Base-by-base conservation (phyloP, 2,888 invertebrate species). In the Chirona hameri region DNA sequence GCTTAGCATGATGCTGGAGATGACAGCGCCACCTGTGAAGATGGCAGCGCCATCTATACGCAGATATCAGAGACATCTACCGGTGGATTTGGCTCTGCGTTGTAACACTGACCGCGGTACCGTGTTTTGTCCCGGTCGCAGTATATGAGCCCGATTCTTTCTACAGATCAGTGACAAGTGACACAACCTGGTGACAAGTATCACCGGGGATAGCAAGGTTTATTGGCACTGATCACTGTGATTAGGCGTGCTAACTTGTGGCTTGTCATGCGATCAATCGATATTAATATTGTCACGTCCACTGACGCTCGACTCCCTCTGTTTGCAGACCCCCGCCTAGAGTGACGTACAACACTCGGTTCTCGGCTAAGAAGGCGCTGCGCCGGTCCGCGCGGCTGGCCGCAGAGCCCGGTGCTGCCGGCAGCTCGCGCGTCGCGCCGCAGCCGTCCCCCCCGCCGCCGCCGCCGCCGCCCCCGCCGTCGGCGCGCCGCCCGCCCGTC, bases 281-380 rank as follows among this genome's bases (percentile, higher is more conserved):
- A 39, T 39, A 7, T 39, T 39, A 39, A 39, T 39, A 39, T 39
- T 39, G 4, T 39, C 4, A 2, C 39, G 7, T 39, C 7, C 4
- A 7, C 39, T 39, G 39, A 39, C 39, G 2, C 39, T 7, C 7
- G 4, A 5, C 39, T 2, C 39, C 39, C 39, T 7, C 39, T 39
- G 39, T 39, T 69, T n/a, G 24, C 76, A 76, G 76, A 76, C 76
- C 76, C 3, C 76, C 76, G 24, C 76, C 76, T 10, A 39, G 76
- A 76, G 76, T 76, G 76, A 76, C 76, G 76, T 76, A 76, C 76
- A 76, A 76, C 76, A 76, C 76, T 76, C 76, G 76, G 76, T 76
- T 76, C 76, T 76, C 76, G 76, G 76, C 76, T 0, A 76, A 76
- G 76, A 76, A 76, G 76, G 39, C 76, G 39, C 46, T 76, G 76